Conservation (phyloP, 1,140 invertebrate genomes). For the Acromyrmex charruanus region DNA sequence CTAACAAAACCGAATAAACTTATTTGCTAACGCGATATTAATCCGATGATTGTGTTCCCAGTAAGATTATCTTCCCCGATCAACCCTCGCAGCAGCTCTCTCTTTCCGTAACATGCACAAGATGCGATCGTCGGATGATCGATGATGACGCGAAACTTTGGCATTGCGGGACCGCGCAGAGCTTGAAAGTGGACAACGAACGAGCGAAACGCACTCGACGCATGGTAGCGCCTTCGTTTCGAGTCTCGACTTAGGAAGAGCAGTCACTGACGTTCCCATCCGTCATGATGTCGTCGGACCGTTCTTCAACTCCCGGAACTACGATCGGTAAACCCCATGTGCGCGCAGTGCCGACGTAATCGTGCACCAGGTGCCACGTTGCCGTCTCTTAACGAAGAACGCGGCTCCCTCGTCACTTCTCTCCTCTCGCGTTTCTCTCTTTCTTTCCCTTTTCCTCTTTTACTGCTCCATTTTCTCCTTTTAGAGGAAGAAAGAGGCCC, state of each 20-base stretch:
- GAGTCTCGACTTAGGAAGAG: slow-evolving; percentile 20
- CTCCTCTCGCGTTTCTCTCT: slow-evolving; percentile 6
- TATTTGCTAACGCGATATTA: background rate
- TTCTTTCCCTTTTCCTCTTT: background rate
- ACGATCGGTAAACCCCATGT: slow-evolving; percentile 72
- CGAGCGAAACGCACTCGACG: slow-evolving; percentile 64
- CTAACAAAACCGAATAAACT: too few species aligned
- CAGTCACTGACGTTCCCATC: slow-evolving; percentile 75
- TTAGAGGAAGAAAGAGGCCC: slow-evolving; percentile 43
- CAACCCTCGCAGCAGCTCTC: background rate
- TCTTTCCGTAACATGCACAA: background rate
- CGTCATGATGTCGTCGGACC: slow-evolving; percentile 76
- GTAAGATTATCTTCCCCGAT: slow-evolving; percentile 42
- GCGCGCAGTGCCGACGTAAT: slow-evolving; percentile 78
- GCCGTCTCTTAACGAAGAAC: slow-evolving; percentile 82
- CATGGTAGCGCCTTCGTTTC: slow-evolving; percentile 57
- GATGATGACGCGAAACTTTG: slow-evolving; percentile 65
- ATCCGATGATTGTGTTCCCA: slow-evolving; percentile 35
- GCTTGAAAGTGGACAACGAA: slow-evolving; percentile 66
- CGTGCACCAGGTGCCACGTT: slow-evolving; percentile 82
- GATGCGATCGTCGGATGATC: slow-evolving; percentile 66
- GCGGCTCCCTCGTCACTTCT: slow-evolving; percentile 64
- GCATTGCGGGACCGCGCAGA: background rate
- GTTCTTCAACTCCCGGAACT: slow-evolving; percentile 61
- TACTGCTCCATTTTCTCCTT: slow-evolving; percentile 4